phyloP scores from a whole-genome alignment of 1,140 invertebrate species.

The Drosophila prosaltans region DNA sequence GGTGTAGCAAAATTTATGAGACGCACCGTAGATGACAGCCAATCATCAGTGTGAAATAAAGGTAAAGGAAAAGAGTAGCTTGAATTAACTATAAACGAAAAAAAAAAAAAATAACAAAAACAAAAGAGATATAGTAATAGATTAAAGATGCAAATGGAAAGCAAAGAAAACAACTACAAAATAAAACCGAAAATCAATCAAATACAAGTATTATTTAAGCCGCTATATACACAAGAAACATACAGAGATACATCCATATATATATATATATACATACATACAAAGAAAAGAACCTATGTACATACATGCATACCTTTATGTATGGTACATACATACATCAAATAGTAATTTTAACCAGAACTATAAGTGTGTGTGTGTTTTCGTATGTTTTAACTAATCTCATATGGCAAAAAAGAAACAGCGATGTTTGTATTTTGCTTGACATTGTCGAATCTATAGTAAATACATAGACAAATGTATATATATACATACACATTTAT shows the following conservation, averaged over 20 bases:
- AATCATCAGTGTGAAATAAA: background rate
- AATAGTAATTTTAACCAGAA: constrained; percentile 43
- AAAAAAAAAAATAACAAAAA: background rate
- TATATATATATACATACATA: constrained; percentile 49
- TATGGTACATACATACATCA: constrained; percentile 9
- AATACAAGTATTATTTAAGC: constrained; percentile 82
- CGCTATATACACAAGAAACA: constrained; percentile 58
- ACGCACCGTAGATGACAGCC: background rate
- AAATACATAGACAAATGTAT: background rate
- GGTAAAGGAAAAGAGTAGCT: background rate
- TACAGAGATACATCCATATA: constrained; percentile 32
- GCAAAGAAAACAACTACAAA: constrained; percentile 52
- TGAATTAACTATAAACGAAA: constrained; percentile 10
- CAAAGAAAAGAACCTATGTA: too few relatives aligned
- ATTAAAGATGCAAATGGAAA: constrained; percentile 27
- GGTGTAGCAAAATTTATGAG: constrained; percentile 59
- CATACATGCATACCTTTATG: constrained; percentile 2
- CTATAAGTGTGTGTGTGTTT: constrained; percentile 31
- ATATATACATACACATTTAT: background rate
- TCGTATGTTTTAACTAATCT: constrained; percentile 6
- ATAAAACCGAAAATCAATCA: constrained; percentile 82
- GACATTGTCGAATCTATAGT: constrained; percentile 6
- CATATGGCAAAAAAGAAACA: background rate
- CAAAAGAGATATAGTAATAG: constrained; percentile 2
- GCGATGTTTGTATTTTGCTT: background rate